Conservation (phyloP, 2,888 invertebrate genomes). For the Trichopoda pennipes region DNA sequence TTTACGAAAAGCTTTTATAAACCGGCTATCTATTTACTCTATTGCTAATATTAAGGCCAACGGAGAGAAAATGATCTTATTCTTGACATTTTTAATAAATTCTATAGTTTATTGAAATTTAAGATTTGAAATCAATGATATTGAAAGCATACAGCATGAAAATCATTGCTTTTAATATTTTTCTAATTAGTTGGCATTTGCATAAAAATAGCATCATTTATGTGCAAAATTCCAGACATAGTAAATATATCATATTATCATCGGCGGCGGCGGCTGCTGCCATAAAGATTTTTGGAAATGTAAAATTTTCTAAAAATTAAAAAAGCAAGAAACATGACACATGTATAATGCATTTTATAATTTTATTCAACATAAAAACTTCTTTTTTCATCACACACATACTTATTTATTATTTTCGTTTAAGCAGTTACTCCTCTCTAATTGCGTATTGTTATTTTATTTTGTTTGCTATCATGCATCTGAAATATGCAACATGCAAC, state of each 20-base stretch:
- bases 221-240: slow-evolving; percentile 18
- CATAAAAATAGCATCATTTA: background rate
- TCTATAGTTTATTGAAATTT: slow-evolving; percentile 15
- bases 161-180: slow-evolving; percentile 42
- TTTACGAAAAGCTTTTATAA: background rate
- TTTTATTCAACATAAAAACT: no score
- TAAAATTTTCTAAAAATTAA: no score
- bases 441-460: slow-evolving; percentile 1
- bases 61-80: slow-evolving; percentile 22
- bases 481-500: slow-evolving; percentile 36
- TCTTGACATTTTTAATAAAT: slow-evolving; percentile 3
- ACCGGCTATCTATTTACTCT: background rate
- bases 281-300: background rate
- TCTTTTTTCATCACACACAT: background rate
- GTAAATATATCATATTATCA: background rate
- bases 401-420: background rate
- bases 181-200: slow-evolving; percentile 33
- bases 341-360: no score
- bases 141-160: slow-evolving; percentile 34
- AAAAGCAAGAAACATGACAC: no score
- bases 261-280: background rate
- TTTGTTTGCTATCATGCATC: slow-evolving; percentile 4
- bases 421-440: slow-evolving; percentile 31
- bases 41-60: slow-evolving; percentile 22
- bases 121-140: slow-evolving; percentile 50